Evolutionary conservation across 2,888 invertebrate species (phyloP), one percentile per base, ranked within the genome.

Genomic region (Zhengitettix transpicula): DNA sequence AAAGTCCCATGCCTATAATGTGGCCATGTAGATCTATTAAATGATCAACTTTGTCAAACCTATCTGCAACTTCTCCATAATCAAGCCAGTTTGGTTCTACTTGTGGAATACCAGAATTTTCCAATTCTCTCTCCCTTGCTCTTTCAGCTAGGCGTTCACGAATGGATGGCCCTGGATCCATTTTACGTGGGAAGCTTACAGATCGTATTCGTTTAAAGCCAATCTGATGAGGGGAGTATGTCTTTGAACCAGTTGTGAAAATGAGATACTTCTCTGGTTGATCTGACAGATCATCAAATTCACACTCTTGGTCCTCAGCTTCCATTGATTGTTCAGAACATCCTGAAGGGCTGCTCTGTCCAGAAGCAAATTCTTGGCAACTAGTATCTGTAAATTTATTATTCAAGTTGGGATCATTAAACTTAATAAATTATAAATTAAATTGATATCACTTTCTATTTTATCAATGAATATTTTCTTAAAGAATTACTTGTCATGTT

Each of bases 191-290:
- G 68, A 87, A 87, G 61, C 76, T 78, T 1, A 86, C 78, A 42
- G 83, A 79, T 64, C 81, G 79, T 61, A 90, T 85, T 67, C 84
- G 77, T 68, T 87, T 88, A 65, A 88, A 83, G 47, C 80, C 87
- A 65, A 91, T 83, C 74, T 89, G 87, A 75, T 91, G 91, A 0
- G 90, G 90, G 0, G 87, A 88, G 68, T 87, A 90, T 0, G 90
- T 89, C 71, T 85, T 82, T 9, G 84, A 84, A 0, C 90, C 90
- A 40, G 86, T 88, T 1, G 89, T 88, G 71, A 89, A 91, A 65
- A 91, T 89, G 28, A 91, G 77, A 71, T 83, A 83, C 69, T 87
- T 89, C 66, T 83, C 82, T 62, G 78, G 76, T 65, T 77, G 77
- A 61, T 78, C 78, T 54, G 75, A 74, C 57, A 76, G 69, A 61